phyloP scores from a whole-genome alignment of 1,140 invertebrate genomes.

The Chironomus tepperi region DNA sequence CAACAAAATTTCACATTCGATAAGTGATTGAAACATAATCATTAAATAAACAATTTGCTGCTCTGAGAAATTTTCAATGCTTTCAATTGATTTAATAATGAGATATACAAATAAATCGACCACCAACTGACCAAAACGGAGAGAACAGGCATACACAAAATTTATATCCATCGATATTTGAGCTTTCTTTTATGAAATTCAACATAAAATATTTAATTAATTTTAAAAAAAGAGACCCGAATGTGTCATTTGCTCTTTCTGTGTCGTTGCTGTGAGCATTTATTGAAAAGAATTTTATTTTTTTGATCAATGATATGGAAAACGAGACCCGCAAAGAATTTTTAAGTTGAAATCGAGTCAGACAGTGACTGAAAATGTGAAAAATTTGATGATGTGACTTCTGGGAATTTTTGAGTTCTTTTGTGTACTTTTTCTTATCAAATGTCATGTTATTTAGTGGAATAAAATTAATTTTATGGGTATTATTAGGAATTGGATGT shows the following conservation, averaged over 20 bases:
- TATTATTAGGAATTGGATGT: too few relatives aligned
- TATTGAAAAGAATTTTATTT: not conserved
- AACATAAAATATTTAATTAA: conserved; percentile 15
- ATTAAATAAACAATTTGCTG: too few relatives aligned
- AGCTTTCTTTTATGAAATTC: not conserved
- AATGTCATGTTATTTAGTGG: too few relatives aligned
- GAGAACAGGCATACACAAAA: too few relatives aligned
- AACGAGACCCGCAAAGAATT: conserved; percentile 3
- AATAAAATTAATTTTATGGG: too few relatives aligned
- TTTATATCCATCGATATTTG: not conserved
- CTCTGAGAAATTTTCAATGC: not conserved
- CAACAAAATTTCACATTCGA: too few relatives aligned
- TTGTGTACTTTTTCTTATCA: too few relatives aligned
- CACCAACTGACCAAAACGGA: not conserved
- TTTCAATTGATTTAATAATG: not conserved
- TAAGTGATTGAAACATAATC: too few relatives aligned
- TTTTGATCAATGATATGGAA: conserved; percentile 9
- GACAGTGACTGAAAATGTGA: too few relatives aligned
- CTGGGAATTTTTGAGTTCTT: too few relatives aligned
- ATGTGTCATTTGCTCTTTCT: not conserved
- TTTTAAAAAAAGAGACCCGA: not conserved
- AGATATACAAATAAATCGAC: not conserved
- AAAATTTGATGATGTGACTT: too few relatives aligned
- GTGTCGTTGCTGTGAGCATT: not conserved
- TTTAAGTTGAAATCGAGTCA: too few relatives aligned